These are phyloP conservation scores for Physella acuta DNA, from an alignment of 1,140 invertebrate genomes.

Conservation along the genomic window DNA sequence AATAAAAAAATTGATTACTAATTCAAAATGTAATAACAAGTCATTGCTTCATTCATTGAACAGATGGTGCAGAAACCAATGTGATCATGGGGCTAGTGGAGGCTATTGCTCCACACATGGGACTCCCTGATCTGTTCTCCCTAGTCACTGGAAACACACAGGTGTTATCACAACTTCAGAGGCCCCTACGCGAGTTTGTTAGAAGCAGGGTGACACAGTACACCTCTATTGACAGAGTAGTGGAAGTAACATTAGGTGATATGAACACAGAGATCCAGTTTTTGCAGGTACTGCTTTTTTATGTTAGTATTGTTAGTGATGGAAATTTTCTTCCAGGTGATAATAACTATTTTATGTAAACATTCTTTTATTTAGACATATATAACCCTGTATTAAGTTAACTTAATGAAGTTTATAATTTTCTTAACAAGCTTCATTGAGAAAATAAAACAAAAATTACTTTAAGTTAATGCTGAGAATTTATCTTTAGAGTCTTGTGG, in stretches of 20 bases:
- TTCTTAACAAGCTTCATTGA: no score
- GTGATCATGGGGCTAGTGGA: constrained; percentile 8
- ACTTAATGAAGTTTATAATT: no score
- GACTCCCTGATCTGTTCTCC: constrained; percentile 14
- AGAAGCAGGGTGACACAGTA: neutral
- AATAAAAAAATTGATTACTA: no score
- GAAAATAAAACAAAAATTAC: no score
- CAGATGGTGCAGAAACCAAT: neutral
- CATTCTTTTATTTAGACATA: neutral
- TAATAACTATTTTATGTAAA: neutral
- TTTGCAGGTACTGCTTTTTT: constrained; percentile 5
- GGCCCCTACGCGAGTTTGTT: constrained; percentile 9
- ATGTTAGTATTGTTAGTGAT: no score
- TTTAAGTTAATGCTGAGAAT: no score
- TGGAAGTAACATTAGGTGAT: constrained; percentile 3
- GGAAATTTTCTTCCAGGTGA: neutral
- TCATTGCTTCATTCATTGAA: no score
- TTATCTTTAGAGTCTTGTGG: constrained; percentile 10
- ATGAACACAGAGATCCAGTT: constrained; percentile 8
- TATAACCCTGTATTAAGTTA: no score
- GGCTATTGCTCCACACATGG: constrained; percentile 12
- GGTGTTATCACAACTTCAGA: neutral
- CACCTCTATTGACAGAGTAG: constrained; percentile 15
- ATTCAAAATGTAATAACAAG: no score
- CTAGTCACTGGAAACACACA: constrained; percentile 16